Evolutionary conservation across 2,888 invertebrate genomes (phyloP).

Genomic region (Leptinotarsa juncta): DNA sequence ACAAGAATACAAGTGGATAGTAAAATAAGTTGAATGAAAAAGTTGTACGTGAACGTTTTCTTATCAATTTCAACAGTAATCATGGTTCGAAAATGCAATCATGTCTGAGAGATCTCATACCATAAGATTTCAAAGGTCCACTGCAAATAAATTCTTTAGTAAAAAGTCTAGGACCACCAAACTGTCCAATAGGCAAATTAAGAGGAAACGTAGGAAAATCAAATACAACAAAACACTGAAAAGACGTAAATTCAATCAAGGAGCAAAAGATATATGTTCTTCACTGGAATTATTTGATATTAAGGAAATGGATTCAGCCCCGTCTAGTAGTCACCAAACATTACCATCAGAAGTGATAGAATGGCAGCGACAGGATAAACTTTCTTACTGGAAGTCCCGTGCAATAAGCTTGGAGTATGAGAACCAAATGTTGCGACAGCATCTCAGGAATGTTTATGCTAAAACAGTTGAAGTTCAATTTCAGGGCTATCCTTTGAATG

Average conservation of each 20-base stretch:
- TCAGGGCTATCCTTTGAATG: constrained; percentile 29
- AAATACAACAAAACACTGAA: constrained; percentile 50
- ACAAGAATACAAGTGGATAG: too few relatives aligned
- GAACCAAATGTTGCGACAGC: constrained; percentile 69
- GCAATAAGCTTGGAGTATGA: constrained; percentile 71
- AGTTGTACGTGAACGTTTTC: too few relatives aligned
- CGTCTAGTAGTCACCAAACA: constrained; percentile 35
- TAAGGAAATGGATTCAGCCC: constrained; percentile 54
- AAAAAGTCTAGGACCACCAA: constrained; percentile 17
- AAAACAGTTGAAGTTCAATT: constrained; percentile 52
- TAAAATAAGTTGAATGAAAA: too few relatives aligned
- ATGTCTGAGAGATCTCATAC: constrained; percentile 4
- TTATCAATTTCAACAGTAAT: not conserved
- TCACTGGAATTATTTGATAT: constrained; percentile 55
- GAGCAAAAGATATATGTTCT: constrained; percentile 53
- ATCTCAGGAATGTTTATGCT: constrained; percentile 63
- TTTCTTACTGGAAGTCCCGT: constrained; percentile 73
- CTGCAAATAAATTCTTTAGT: not conserved
- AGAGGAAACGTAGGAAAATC: constrained; percentile 49
- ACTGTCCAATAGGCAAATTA: constrained; percentile 38
- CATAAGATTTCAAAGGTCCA: not conserved
- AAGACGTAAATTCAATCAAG: constrained; percentile 43
- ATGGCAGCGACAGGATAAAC: constrained; percentile 71
- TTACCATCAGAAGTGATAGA: constrained; percentile 56
- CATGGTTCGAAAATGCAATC: constrained; percentile 4